Base-by-base conservation (phyloP, 2,113 vertebrate species). In the Sturnira hondurensis region DNA sequence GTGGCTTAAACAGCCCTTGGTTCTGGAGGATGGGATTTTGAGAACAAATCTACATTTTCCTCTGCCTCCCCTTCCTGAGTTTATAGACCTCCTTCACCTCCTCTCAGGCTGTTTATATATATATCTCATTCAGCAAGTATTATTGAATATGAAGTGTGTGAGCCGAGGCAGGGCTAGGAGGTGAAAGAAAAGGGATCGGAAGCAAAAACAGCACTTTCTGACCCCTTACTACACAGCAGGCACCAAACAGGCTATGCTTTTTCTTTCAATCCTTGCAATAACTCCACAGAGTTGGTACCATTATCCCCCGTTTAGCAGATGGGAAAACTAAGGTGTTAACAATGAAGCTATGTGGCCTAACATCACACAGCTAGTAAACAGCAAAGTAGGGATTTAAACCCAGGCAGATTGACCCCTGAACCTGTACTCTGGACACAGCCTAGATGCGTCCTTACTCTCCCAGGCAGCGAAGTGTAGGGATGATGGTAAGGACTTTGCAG, bases 81-180 rank as follows among this genome's bases (percentile, higher is more conserved):
- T 95, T 87, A 86, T 71, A 93, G 54, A 89, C 20, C 67, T 95
- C 26, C 67, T 95, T 78, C 50, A 89, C 65, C 54, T 45, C 41
- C 12, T 87, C 58, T 78, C 78, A 80, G 58, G 54, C 58, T 82
- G 82, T 36, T 85, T 86, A 94, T 93, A 54, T 36, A 20, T 76
- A 92, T 50, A 88, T 81, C 76, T 71, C 84, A 52, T 31, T 95
- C 45, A 92, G 41, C 74, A 96, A 94, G 86, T 89, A 41, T 67
- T 93, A 95, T 8, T 89, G 68, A 83, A 91, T 56, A 78, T 63
- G 38, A 96, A 96, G 61, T 88, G 15, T 95, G 41, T 54, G 80
- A 68, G 12, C 33, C 84, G 36, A 92, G 92, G 52, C 84, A 93
- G 19, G 74, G 24, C 61, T 38, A 73, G 5, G 38, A 86, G 88